These are phyloP conservation scores for Nansenia antarctica DNA, from an alignment of 2,113 vertebrate genomes.

Conservation along the genomic window DNA sequence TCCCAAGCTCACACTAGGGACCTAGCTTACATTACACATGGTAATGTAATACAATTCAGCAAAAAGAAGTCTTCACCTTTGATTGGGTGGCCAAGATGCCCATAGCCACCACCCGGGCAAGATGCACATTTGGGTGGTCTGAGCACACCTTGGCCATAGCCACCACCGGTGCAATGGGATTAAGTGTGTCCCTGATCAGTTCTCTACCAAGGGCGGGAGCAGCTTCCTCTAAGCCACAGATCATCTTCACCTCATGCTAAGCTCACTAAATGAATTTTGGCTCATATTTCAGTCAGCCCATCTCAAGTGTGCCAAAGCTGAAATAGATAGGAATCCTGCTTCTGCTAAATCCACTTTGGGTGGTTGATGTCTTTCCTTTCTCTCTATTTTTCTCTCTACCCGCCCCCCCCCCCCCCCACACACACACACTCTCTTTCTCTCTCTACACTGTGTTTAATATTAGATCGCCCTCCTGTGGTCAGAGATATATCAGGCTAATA, in stretches of 20 bases:
- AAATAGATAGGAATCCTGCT: background rate
- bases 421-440: background rate
- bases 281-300: background rate
- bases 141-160: too few relatives aligned
- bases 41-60: too few relatives aligned
- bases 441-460: background rate
- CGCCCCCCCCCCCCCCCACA: background rate
- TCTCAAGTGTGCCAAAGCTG: constrained; percentile 1
- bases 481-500: background rate
- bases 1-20: too few relatives aligned
- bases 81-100: too few relatives aligned
- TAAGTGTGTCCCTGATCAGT: background rate
- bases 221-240: background rate
- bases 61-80: too few relatives aligned
- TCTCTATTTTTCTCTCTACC: background rate
- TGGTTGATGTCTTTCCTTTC: background rate
- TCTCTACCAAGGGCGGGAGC: background rate
- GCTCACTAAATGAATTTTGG: background rate
- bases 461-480: background rate
- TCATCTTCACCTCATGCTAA: constrained; percentile 9
- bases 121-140: too few relatives aligned
- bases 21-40: too few relatives aligned
- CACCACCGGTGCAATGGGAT: background rate
- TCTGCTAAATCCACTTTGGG: constrained; percentile 1
- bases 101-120: too few relatives aligned